Evolutionary conservation across 2,888 invertebrate genomes (phyloP).

Genomic region (Drosophila vallismaia): DNA sequence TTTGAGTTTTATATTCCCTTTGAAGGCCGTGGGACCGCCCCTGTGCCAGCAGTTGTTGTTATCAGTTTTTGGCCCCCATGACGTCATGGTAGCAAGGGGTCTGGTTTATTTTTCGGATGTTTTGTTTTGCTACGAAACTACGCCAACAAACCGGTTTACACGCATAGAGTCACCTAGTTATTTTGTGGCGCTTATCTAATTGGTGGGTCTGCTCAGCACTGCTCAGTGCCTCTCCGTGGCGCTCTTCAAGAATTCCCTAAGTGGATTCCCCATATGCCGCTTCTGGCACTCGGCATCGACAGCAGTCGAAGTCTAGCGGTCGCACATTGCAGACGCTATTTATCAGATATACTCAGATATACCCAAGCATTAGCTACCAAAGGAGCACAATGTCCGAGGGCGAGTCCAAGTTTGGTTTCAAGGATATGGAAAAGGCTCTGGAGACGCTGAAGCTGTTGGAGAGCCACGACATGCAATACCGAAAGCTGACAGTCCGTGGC

Average conservation of each 20-base stretch:
- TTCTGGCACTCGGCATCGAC: conserved; percentile 17
- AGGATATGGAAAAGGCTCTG: conserved; percentile 88
- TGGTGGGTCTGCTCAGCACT: conserved; percentile 42
- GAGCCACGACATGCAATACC: conserved; percentile 87
- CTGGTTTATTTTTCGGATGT: conserved; percentile 39
- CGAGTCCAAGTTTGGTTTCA: conserved; percentile 89
- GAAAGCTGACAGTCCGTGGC: conserved; percentile 87
- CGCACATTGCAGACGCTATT: conserved; percentile 37
- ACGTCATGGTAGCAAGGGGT: conserved; percentile 49
- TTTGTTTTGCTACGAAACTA: conserved; percentile 70
- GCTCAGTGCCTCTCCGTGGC: conserved; percentile 44
- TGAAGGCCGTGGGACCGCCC: not conserved
- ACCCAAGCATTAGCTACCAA: conserved; percentile 26
- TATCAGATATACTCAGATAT: not conserved
- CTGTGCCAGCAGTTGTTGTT: conserved; percentile 27
- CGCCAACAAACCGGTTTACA: conserved; percentile 70
- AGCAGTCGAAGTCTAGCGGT: conserved; percentile 59
- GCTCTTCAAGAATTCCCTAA: conserved; percentile 18
- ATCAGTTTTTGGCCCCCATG: conserved; percentile 41
- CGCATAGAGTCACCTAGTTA: conserved; percentile 68
- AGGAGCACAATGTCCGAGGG: conserved; percentile 62
- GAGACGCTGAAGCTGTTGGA: conserved; percentile 88
- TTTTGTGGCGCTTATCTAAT: conserved; percentile 77
- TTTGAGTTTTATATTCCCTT: not conserved
- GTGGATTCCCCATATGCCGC: conserved; percentile 1